Evolutionary conservation across 2,888 invertebrate genomes (phyloP), one percentile per base, ranked within the genome.

Genomic region (Cordilura impudica): DNA sequence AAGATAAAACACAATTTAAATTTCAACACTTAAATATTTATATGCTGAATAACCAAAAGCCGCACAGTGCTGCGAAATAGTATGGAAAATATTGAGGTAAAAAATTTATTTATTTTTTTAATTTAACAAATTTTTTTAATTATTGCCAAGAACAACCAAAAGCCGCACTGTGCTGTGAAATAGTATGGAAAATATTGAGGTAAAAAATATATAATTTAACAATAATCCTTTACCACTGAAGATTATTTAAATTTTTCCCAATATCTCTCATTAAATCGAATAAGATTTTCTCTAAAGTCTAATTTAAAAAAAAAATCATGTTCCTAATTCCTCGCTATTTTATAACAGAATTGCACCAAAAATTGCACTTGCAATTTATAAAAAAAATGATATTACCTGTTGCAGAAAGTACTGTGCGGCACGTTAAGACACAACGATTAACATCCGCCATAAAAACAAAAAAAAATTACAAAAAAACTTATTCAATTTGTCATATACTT

Each of bases 231-330:
- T n/a, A n/a, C n/a, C n/a, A n/a, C n/a, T n/a, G n/a, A n/a, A n/a
- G n/a, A n/a, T n/a, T n/a, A n/a, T n/a, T n/a, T n/a, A n/a, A n/a
- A n/a, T n/a, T n/a, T n/a, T n/a, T n/a, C n/a, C n/a, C n/a, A n/a
- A n/a, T n/a, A n/a, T n/a, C n/a, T n/a, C n/a, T n/a, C n/a, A n/a
- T n/a, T n/a, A n/a, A n/a, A n/a, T 29, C 29, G 1, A 29, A 29
- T 29, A 29, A 29, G 29, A 29, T 29, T 29, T 10, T 29, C 29
- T 31, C 12, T 31, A 10, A 31, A 31, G 1, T 31, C 31, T 10
- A 31, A 31, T 31, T n/a, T 10, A 31, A 2, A 31, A 31, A 31
- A 10, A 10, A 31, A 10, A 12, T 85, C 84, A 84, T 84, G 83
- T 54, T 16, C 29, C 69, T 56, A 61, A 19, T 49, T 49, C 1